These are phyloP conservation scores for Micrastur ruficollis DNA, from an alignment of 2,797 vertebrate species.

Conservation along the genomic window DNA sequence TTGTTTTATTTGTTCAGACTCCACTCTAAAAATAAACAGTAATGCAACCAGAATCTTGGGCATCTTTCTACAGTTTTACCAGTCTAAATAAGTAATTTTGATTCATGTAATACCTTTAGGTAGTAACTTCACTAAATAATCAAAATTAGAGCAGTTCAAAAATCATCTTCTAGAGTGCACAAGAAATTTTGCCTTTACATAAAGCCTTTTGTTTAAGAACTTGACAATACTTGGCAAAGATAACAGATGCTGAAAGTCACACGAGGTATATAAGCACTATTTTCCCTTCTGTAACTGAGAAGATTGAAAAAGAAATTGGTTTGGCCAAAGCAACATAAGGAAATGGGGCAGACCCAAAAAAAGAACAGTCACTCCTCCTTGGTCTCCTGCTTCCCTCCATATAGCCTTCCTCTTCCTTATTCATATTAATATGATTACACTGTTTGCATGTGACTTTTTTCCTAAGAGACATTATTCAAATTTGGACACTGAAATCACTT, in stretches of 20 bases:
- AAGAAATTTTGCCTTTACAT: not conserved
- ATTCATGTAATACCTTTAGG: not conserved
- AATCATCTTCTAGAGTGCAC: not conserved
- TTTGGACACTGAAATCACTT: not conserved
- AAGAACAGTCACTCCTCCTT: not conserved
- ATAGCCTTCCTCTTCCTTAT: not conserved
- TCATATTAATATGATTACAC: not conserved
- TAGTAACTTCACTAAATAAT: not conserved
- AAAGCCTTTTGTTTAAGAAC: not conserved
- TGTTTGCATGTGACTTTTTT: not conserved
- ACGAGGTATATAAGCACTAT: not conserved
- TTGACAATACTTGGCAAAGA: not conserved
- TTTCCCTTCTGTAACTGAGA: not conserved
- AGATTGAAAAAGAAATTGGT: not conserved
- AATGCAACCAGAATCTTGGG: not conserved
- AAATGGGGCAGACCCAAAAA: not conserved
- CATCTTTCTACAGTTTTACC: not conserved
- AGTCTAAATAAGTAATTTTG: not conserved
- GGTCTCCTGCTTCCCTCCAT: not conserved
- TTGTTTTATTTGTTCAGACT: not conserved
- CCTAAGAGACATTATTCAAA: not conserved
- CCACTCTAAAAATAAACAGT: constrained; percentile 5
- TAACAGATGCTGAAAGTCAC: not conserved
- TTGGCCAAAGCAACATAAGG: not conserved
- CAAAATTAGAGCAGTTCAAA: not conserved